Percentiles rank a stretch among this genome's conserved stretches.
phyloP scores from a whole-genome alignment of 2,797 vertebrate species.

The Catamblyrhynchus diadema region DNA sequence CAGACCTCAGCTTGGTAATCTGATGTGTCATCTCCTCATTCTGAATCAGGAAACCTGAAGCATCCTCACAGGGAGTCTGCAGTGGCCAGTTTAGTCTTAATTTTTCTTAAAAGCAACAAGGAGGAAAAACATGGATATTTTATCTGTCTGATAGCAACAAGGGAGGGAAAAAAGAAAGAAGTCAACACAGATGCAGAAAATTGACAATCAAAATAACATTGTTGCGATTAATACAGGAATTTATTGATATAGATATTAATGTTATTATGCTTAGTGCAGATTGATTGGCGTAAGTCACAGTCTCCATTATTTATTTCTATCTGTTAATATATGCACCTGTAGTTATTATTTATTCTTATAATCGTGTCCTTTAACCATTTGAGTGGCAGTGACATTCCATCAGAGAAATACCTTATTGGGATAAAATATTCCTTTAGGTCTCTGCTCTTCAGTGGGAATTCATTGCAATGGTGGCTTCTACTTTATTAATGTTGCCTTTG shows the following conservation, averaged over 20 bases:
- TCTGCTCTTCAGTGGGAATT: neutral
- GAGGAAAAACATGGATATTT: accelerated
- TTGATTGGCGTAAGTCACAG: neutral
- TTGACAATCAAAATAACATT: neutral
- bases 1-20: neutral
- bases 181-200: neutral
- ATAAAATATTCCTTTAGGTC: neutral
- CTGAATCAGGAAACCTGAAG: neutral
- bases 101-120: neutral
- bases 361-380: neutral
- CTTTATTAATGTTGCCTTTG: neutral
- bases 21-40: neutral
- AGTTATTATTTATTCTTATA: neutral
- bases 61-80: neutral
- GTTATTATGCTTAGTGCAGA: neutral
- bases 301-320: neutral
- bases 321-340: neutral
- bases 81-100: neutral
- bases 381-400: neutral
- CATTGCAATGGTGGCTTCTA: neutral
- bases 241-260: neutral
- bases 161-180: neutral
- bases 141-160: neutral
- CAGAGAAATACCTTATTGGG: neutral
- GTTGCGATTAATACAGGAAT: neutral